These are phyloP conservation scores for Plectrocnemia conspersa DNA, from an alignment of 1,140 invertebrate genomes.

Conservation along the genomic window DNA sequence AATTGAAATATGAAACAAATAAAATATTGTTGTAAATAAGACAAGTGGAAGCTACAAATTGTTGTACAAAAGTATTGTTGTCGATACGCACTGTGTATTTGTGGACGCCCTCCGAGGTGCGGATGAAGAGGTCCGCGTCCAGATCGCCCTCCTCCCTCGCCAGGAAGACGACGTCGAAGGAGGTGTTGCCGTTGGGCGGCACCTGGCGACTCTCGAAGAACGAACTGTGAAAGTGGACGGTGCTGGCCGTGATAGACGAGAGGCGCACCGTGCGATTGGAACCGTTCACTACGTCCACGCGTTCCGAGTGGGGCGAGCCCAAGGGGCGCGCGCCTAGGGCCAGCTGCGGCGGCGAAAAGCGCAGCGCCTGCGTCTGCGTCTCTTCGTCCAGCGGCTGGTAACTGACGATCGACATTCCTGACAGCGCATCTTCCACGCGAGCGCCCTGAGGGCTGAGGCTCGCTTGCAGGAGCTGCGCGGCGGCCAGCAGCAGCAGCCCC, in stretches of 20 bases:
- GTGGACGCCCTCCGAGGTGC: constrained; percentile 78
- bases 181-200: constrained; percentile 84
- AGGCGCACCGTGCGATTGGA: constrained; percentile 69
- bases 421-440: constrained; percentile 27
- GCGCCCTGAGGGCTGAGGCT: background rate
- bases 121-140: constrained; percentile 85
- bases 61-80: no score
- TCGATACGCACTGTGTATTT: constrained; percentile 43
- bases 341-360: constrained; percentile 26
- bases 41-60: no score
- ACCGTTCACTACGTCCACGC: constrained; percentile 44
- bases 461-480: constrained; percentile 8
- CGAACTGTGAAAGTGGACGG: constrained; percentile 84
- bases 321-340: constrained; percentile 26
- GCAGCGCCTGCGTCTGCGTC: constrained; percentile 8
- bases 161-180: constrained; percentile 93
- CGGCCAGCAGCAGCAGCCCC: constrained; percentile 11
- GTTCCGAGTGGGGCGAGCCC: constrained; percentile 30
- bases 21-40: no score
- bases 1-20: no score
- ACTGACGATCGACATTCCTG: constrained; percentile 29
- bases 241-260: constrained; percentile 82
- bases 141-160: constrained; percentile 84
- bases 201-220: constrained; percentile 91
- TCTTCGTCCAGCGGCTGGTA: no score